Conservation (phyloP, 2,888 invertebrate species). For the Agonum fuliginosum region DNA sequence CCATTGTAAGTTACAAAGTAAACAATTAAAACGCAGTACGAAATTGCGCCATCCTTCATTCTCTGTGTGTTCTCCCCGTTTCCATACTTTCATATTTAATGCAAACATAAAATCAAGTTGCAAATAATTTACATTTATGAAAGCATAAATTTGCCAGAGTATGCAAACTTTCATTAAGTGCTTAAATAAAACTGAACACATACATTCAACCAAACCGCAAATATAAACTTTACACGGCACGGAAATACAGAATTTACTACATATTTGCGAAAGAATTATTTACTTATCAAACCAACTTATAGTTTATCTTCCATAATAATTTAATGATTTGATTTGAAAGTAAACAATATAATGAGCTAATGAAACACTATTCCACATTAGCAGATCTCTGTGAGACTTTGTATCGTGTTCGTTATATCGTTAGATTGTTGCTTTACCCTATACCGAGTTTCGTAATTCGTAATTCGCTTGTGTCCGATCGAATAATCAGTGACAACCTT, state of each 20-base stretch:
- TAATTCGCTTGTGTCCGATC: background rate
- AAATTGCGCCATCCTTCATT: no score
- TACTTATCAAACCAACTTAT: no score
- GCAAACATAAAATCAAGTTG: conserved; percentile 28
- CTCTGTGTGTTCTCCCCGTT: no score
- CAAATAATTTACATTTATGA: conserved; percentile 28
- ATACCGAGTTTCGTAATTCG: no score
- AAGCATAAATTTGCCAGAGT: conserved; percentile 19
- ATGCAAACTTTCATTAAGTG: conserved; percentile 15
- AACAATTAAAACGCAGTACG: no score
- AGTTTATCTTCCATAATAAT: no score
- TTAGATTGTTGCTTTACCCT: no score
- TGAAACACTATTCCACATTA: background rate
- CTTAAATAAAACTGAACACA: conserved; percentile 25
- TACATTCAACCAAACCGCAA: conserved; percentile 17
- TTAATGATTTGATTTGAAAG: background rate
- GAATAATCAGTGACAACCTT: background rate
- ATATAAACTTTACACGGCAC: conserved; percentile 19
- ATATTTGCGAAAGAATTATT: background rate
- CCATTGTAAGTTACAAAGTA: no score
- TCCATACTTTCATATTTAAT: background rate
- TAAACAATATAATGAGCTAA: background rate
- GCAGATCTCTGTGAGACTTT: background rate
- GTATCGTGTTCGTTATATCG: background rate
- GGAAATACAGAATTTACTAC: no score